Conservation (phyloP, 2,888 invertebrate species). For the Dorcus hopei region DNA sequence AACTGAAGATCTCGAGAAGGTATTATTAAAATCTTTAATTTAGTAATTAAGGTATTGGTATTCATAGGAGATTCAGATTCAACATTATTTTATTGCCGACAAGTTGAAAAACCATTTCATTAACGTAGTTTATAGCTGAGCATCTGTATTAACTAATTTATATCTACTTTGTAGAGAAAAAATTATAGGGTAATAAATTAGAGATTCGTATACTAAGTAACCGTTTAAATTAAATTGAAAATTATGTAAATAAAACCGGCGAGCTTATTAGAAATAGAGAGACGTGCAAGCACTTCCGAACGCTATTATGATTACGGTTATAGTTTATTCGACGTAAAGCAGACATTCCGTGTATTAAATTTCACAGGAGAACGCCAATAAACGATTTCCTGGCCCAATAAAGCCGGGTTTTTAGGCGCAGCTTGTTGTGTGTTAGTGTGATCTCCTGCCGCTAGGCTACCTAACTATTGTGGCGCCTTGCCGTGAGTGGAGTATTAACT, state of each 20-base stretch:
- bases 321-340: conserved; percentile 15
- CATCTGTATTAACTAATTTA: no score
- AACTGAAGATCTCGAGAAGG: no score
- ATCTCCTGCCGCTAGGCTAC: conserved; percentile 43
- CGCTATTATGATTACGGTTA: conserved; percentile 10
- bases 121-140: no score
- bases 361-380: conserved; percentile 19
- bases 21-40: no score
- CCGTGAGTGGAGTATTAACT: conserved; percentile 40
- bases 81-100: no score
- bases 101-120: no score
- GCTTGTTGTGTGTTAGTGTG: conserved; percentile 36
- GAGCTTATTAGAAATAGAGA: conserved; percentile 10
- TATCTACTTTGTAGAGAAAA: no score
- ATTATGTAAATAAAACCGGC: conserved; percentile 19
- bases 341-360: conserved; percentile 21
- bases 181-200: neutral
- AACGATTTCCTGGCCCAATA: conserved; percentile 23
- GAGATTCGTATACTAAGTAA: conserved; percentile 1
- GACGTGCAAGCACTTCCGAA: conserved; percentile 11
- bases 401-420: conserved; percentile 27
- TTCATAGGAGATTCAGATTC: no score
- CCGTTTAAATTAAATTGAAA: conserved; percentile 17
- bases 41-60: no score
- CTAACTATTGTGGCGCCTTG: conserved; percentile 43